Base-by-base conservation (phyloP, 2,113 vertebrate genomes). In the Cinclus cinclus region DNA sequence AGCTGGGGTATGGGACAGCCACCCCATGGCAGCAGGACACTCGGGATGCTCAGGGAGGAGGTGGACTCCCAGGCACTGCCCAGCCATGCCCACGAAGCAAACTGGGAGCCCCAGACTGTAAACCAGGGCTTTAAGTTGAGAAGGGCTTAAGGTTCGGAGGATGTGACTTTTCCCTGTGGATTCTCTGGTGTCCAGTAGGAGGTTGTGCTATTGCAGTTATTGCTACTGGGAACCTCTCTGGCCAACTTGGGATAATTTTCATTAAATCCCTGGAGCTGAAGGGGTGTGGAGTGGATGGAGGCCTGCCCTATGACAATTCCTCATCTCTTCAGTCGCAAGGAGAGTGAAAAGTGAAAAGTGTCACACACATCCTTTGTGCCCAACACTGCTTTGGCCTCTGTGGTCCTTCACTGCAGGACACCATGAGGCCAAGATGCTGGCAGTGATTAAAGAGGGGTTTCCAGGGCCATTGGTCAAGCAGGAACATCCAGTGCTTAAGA, bases 1-100 rank as follows among this genome's bases (percentile, higher is more conserved):
- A 60, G 30, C 16, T 0, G 0, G 16, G 1, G 13, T 10, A 16
- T 0, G 0, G 67, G n/a, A 4, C 37, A 59, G 28, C 15, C 12
- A 6, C 46, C 25, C 31, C 65, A 23, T 0, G 4, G 28, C 60
- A 62, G 18, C 0, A 1, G 31, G 21, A 42, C 5, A 7, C 44
- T 14, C 0, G 0, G 12, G 16, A 39, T 39, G 19, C 23, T 49
- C 5, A 11, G 50, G 71, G 31, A 30, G 4, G 10, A n/a, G 33
- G 35, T 14, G 44, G 21, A 24, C 9, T 42, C 47, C 15, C 13
- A 2, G 33, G n/a, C 4, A 31, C 62, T 37, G 30, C 63, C 58
- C 35, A 41, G 63, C 13, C 60, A 41, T 22, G 42, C 2, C 53
- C 42, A 9, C 0, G 1, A 25, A 27, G 17, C 2, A 25, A 83